Base-by-base conservation (phyloP, 2,113 vertebrate species). In the Oxyura jamaicensis region DNA sequence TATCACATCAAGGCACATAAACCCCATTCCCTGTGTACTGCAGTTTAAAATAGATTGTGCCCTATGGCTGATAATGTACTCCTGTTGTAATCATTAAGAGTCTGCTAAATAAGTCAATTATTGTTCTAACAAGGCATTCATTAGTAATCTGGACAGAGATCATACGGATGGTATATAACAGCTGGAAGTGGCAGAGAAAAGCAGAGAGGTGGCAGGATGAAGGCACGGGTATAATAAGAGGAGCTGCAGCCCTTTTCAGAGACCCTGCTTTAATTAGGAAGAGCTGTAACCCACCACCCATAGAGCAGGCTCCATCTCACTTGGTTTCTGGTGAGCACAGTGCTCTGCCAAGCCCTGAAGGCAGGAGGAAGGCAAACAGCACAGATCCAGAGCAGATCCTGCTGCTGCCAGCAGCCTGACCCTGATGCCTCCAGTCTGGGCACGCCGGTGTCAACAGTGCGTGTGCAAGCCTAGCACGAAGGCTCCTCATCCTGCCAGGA, bases 31-130 rank as follows among this genome's bases (percentile, higher is more conserved):
- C 56, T 44, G 39, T 33, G 56, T 81, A 41, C 56, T 90, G 90
- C 80, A 65, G 86, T 65, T 88, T 94, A 73, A 92, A 88, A 84
- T 46, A 81, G 76, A 92, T 93, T 81, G 72, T 88, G 62, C 69
- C 74, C 73, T 86, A 39, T 84, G 90, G 92, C 73, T 95, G 92
- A 35, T 29, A 86, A 84, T 19, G 21, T 81, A 62, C 66, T 94
- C 83, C 36, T 52, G 88, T 72, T 67, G 58, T 46, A 82, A 82
- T 50, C 76, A 55, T 82, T 69, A 75, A 66, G 88, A 76, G 44
- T 16, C 77, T 88, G 35, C 93, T 93, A 93, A 91, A 95, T 95
- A 93, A 84, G 46, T 53, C 73, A 97, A 88, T 93, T 96, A 84
- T 41, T 86, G 88, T 68, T 82, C 53, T 84, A 84, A 95, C 53